phyloP scores from a whole-genome alignment of 2,797 vertebrate species.

The Hirundo rustica region DNA sequence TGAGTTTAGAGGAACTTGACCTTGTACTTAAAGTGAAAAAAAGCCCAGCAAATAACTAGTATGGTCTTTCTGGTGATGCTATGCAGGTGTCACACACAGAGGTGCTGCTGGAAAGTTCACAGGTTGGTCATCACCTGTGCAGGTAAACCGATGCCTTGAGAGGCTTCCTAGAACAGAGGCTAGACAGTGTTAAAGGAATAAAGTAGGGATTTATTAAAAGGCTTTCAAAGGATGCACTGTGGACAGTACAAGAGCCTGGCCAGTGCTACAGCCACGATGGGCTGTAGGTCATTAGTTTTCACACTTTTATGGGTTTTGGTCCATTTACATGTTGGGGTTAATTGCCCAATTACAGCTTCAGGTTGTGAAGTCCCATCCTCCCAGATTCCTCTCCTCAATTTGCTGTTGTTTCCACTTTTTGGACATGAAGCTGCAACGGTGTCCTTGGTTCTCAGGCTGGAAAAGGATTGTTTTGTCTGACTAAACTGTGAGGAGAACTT shows the following conservation, averaged over 20 bases:
- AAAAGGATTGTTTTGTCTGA: background rate
- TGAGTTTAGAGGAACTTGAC: background rate
- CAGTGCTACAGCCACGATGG: background rate
- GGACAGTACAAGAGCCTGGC: background rate
- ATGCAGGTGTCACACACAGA: background rate
- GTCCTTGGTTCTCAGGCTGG: background rate
- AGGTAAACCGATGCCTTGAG: background rate
- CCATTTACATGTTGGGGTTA: background rate
- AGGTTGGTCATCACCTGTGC: background rate
- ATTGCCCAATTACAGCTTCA: background rate
- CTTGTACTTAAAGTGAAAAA: background rate
- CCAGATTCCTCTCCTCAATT: background rate
- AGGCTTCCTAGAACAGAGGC: background rate
- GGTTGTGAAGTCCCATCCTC: background rate
- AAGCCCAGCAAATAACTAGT: fast-evolving
- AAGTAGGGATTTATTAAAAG: background rate
- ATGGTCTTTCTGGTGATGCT: background rate
- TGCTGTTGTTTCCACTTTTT: background rate
- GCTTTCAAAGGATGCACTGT: background rate
- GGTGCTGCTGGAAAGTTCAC: background rate
- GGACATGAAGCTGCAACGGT: background rate
- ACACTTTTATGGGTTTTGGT: background rate
- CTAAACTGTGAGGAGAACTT: background rate
- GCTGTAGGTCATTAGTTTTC: background rate
- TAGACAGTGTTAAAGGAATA: background rate